Evolutionary conservation across 2,797 vertebrate genomes (phyloP), one percentile per base, ranked within the genome.

Genomic region (Myripristis jacobus): DNA sequence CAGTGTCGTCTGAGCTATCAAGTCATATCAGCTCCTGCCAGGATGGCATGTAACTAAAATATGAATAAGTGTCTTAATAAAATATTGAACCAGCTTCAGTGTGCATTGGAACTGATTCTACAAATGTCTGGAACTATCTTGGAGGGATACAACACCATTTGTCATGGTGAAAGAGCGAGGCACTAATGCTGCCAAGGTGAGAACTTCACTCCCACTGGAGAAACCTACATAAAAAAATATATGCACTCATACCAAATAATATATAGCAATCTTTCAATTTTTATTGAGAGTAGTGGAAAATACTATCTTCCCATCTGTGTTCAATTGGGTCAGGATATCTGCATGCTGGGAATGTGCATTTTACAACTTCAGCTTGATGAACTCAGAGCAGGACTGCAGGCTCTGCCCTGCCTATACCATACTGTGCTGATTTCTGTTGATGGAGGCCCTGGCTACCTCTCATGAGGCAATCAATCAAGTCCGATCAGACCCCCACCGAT

Each of bases 291-390:
- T 44, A 63, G 70, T 47, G 62, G 60, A 68, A 57, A 63, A 66
- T 0, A 4, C 48, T 58, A 63, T 56, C 59, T 27, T 74, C 53
- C 77, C 83, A 83, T 43, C 57, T 87, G 84, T 71, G 61, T 74
- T 77, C 50, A 79, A 59, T 79, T 67, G 38, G 24, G 51, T 22
- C 34, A 54, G 50, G 61, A 70, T 75, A 64, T 66, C 44, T 67
- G 59, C 60, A 56, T 25, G 38, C 53, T 24, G 72, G 60, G 59
- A 70, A 66, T 70, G 31, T 34, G 1, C 53, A 51, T 66, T 68
- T 78, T 77, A 62, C 44, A 75, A 19, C 59, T 60, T 4, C 36
- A 36, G 34, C 34, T 36, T 38, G 57, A 61, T 38, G 55, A 46
- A 51, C 54, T 77, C 70, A 59, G 27, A 6, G 18, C 41, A 36